Percentiles rank a stretch among this genome's conserved stretches.
Evolutionary conservation across 2,888 invertebrate species (phyloP).

Genomic region (Trypoxylon attenuatum): DNA sequence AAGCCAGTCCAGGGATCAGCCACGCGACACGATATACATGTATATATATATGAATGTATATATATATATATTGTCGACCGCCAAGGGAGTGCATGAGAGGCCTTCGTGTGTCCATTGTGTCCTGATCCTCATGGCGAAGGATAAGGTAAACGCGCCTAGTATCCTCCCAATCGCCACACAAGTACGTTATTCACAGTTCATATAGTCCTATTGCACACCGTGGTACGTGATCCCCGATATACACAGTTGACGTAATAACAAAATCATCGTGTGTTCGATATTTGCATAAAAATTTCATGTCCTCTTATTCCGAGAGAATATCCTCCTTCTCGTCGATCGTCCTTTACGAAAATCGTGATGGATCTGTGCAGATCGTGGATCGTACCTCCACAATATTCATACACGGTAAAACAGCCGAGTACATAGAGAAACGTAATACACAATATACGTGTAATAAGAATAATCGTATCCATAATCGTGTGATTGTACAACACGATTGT

Average conservation of each 20-base stretch:
- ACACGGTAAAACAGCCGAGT: slow-evolving; percentile 19
- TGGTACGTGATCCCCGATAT: not conserved
- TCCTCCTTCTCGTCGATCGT: too few species aligned
- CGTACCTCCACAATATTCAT: not conserved
- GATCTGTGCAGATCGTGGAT: not conserved
- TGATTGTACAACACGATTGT: slow-evolving; percentile 47
- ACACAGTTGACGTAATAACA: not conserved
- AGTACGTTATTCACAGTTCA: not conserved
- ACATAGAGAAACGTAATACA: slow-evolving; percentile 14
- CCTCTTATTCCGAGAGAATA: not conserved
- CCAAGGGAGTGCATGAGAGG: slow-evolving; percentile 34
- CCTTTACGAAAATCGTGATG: too few species aligned
- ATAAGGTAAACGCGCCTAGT: slow-evolving; percentile 37
- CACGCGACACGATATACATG: slow-evolving; percentile 44
- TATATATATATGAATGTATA: too few species aligned
- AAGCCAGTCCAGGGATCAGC: slow-evolving; percentile 54
- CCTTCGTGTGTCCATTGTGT: slow-evolving; percentile 40
- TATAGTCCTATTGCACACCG: not conserved
- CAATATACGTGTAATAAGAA: slow-evolving; percentile 25
- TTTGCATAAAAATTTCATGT: not conserved
- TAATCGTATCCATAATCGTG: slow-evolving; percentile 40
- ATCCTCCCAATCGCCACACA: slow-evolving; percentile 37
- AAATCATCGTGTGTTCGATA: too few species aligned
- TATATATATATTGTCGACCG: slow-evolving; percentile 29
- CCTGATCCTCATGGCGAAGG: slow-evolving; percentile 35